Evolutionary conservation across 2,888 invertebrate species (phyloP).

Genomic region (Hypomecis punctinalis): DNA sequence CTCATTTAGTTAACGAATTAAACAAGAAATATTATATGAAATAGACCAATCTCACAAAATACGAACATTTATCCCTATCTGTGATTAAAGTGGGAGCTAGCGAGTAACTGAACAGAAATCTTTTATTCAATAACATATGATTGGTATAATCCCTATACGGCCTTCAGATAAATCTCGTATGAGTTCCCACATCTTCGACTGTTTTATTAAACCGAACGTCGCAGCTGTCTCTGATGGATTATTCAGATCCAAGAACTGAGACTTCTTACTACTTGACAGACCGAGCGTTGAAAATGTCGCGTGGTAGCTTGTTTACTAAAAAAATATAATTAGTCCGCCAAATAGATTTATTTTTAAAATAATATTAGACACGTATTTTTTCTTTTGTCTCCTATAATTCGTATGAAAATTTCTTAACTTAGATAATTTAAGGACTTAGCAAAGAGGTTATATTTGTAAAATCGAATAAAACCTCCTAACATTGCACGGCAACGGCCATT

Average conservation of each 20-base stretch:
- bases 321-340: too few relatives aligned
- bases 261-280: constrained; percentile 44
- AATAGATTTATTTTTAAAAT: too few relatives aligned
- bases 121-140: constrained; percentile 15
- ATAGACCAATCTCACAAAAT: background rate
- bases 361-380: too few relatives aligned
- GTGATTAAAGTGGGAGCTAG: background rate
- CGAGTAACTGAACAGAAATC: background rate
- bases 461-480: too few relatives aligned
- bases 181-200: constrained; percentile 28
- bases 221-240: constrained; percentile 55
- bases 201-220: constrained; percentile 44
- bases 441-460: too few relatives aligned
- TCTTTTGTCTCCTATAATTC: too few relatives aligned
- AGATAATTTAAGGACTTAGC: too few relatives aligned
- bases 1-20: too few relatives aligned
- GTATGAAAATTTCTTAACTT: too few relatives aligned
- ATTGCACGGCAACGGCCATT: too few relatives aligned
- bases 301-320: too few relatives aligned
- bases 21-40: too few relatives aligned
- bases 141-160: constrained; percentile 21
- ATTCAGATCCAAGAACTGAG: constrained; percentile 54
- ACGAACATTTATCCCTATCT: background rate
- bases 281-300: constrained; percentile 8
- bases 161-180: constrained; percentile 21